Conservation (phyloP, 2,797 vertebrate species). For the Macropodus opercularis region DNA sequence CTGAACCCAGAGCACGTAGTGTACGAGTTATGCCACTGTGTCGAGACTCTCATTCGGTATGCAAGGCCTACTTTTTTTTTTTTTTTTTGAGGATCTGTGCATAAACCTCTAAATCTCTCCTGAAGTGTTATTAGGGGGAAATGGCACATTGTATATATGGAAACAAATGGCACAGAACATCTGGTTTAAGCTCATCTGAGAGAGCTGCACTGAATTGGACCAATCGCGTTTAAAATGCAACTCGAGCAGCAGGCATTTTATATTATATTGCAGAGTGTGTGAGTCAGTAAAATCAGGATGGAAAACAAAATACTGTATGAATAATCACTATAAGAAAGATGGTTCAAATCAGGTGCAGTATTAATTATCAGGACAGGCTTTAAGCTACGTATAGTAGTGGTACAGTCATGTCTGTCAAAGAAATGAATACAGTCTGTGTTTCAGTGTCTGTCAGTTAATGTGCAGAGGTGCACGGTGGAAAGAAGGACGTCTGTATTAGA, state of each 20-base stretch:
- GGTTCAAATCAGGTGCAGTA: constrained; percentile 24
- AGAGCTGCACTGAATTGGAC: constrained; percentile 57
- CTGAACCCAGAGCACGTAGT: constrained; percentile 74
- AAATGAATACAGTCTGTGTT: constrained; percentile 5
- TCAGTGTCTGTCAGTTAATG: constrained; percentile 27
- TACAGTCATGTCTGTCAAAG: neutral
- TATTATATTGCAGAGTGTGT: constrained; percentile 68
- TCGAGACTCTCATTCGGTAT: constrained; percentile 66
- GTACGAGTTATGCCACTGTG: constrained; percentile 64
- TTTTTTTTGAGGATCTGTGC: constrained; percentile 39
- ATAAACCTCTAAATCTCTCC: constrained; percentile 72
- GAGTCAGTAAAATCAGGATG: constrained; percentile 66
- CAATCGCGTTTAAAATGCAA: constrained; percentile 74
- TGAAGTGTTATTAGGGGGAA: constrained; percentile 68
- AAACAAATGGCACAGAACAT: constrained; percentile 74
- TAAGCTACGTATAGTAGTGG: neutral
- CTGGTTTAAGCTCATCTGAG: constrained; percentile 67
- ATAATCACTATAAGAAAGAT: constrained; percentile 18
- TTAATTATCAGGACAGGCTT: constrained; percentile 21
- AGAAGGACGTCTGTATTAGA: constrained; percentile 63
- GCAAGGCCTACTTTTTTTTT: constrained; percentile 53
- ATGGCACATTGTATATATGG: constrained; percentile 55
- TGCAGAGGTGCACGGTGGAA: constrained; percentile 23
- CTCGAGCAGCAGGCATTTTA: constrained; percentile 77
- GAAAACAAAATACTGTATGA: constrained; percentile 50